Base-by-base conservation (phyloP, 1,140 invertebrate genomes). In the Papilio xuthus region DNA sequence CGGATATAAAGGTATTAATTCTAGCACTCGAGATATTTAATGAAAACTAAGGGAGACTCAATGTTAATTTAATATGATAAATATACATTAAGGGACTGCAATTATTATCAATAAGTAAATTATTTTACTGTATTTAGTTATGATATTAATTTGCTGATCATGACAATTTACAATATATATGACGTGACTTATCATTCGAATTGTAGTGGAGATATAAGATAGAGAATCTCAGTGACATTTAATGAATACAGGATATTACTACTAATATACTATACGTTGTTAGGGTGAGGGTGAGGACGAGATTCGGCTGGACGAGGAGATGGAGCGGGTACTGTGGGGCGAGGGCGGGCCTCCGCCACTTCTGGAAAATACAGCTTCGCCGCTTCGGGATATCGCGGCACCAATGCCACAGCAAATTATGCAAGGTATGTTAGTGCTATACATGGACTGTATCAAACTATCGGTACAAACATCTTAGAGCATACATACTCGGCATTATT, bases 311-410 rank as follows among this genome's bases (percentile, higher is more conserved):
- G 90, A 93, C 81, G 90, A 93, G 74, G 90, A 93, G 84, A 93
- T 93, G 91, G 90, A 93, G 26, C 86, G 91, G 53, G 91, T 92
- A 44, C 87, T 93, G 76, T 93, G 91, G 91, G 84, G 82, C 44
- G 90, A 89, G 41, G 79, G 78, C 6, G 72, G 70, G 10, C 82
- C 82, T 20, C 81, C 81, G 44, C 79, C 84, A 9, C 82, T 81
- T 47, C 78, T 85, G n/a, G 82, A 83, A 72, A 75, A 32, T 37
- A 67, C 79, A 42, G 74, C 77, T 4, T 85, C 85, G 53, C 88
- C 89, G 23, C 67, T 85, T 12, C 79, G 87, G 60, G 90, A 91
- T 79, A 56, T 50, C 72, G 89, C 89, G 42, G 90, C 90, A 26
- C 88, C 88, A 8, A 79, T 83, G 18, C 84, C 85, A 63, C 83